A percentile compares a stretch with the other conserved stretches of the same genome.
Conservation (phyloP, 2,888 invertebrate genomes). For the Lasioglossum marginatum region DNA sequence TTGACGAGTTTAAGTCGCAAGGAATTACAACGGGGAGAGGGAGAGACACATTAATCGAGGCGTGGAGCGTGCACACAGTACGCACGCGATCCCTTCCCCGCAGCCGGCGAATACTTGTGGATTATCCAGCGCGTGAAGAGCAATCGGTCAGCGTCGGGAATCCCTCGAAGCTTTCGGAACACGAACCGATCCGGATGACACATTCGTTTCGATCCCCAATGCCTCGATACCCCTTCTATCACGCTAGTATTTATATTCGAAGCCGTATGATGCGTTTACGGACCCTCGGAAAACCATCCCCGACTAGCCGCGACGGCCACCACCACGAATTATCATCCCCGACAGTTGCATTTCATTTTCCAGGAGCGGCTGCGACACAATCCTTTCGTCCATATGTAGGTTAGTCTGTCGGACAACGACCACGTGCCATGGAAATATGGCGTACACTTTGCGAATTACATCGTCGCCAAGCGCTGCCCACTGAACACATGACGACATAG, state of each 20-base stretch:
- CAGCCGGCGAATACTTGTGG: conserved; percentile 58
- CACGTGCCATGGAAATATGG: conserved; percentile 71
- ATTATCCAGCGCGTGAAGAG: conserved; percentile 71
- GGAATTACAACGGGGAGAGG: conserved; percentile 43
- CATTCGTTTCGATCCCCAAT: conserved; percentile 73
- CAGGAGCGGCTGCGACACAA: conserved; percentile 45
- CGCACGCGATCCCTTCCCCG: conserved; percentile 34
- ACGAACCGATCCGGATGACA: conserved; percentile 72
- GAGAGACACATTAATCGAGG: conserved; percentile 65
- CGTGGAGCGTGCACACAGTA: conserved; percentile 12
- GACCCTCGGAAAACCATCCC: conserved; percentile 65
- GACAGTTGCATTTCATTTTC: conserved; percentile 78
- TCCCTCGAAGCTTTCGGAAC: conserved; percentile 58
- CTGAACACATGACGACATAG: conserved; percentile 73
- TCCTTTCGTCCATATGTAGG: conserved; percentile 70
- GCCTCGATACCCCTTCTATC: conserved; percentile 52
- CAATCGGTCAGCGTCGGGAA: conserved; percentile 76
- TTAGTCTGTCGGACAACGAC: conserved; percentile 51
- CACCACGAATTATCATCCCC: conserved; percentile 62
- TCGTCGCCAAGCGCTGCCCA: conserved; percentile 14
- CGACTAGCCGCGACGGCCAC: conserved; percentile 41
- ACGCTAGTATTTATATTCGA: conserved; percentile 73
- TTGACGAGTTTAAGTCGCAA: conserved; percentile 56
- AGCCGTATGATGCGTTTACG: conserved; percentile 71
- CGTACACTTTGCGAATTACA: conserved; percentile 67